Base-by-base conservation (phyloP, 1,140 invertebrate genomes). In the Latrodectus geometricus region DNA sequence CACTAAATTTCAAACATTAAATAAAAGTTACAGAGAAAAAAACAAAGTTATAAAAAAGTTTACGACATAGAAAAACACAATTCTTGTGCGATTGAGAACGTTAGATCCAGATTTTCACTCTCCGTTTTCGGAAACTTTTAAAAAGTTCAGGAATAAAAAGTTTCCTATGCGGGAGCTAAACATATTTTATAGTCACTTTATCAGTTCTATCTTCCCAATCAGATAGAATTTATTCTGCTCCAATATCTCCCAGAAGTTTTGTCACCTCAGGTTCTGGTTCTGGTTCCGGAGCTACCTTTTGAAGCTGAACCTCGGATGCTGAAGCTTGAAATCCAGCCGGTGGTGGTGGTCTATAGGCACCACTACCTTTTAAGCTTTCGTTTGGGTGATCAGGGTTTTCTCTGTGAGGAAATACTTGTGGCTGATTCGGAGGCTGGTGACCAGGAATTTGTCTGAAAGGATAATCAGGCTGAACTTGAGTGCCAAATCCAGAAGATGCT, bases 201-300 rank as follows among this genome's bases (percentile, higher is more conserved):
- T 11, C 17, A 17, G 54, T 20, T 70, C 9, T 70, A 12, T 70
- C 17, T 17, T 14, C 17, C 23, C 9, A 14, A 52, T 70, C 21
- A 12, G 23, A 20, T 5, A 4, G 56, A 12, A 48, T 72, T 56
- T 81, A 86, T 65, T 86, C 83, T 35, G 75, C 74, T 21, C 83
- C 83, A 14, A 72, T 61, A 49, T 86, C 83, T 9, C 83, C 83
- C 12, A 70, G 66, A 11, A 86, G 68, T 9, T 52, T n/a, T n/a
- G 83, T n/a, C 48, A 49, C 12, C 80, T 77, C 70, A 88, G 86
- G 86, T 88, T 88, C 23, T 83, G 89, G 83, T 21, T 78, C 75
- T 20, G 82, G 61, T 80, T 79, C 76, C 9, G 85, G 68, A 5
- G 52, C 35, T n/a, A 65, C 66, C 48, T 70, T 54, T 23, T 79